phyloP scores from a whole-genome alignment of 2,113 vertebrate genomes.

The Argyrosomus japonicus region DNA sequence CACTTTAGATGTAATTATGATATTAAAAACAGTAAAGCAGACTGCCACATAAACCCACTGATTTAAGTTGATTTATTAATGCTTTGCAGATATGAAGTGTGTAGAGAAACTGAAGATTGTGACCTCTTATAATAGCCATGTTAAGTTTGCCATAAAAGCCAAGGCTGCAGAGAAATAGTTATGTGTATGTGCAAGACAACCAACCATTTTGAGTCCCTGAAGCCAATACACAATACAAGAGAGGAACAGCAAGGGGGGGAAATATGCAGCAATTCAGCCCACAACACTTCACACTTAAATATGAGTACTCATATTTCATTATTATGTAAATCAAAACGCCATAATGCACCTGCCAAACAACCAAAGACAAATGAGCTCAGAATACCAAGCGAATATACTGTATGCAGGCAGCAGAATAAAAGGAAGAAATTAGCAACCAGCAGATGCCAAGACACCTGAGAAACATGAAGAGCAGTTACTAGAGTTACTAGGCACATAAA shows the following conservation, averaged over 20 bases:
- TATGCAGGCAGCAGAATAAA: neutral
- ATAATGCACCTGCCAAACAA: neutral
- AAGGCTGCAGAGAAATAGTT: neutral
- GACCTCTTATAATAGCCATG: neutral
- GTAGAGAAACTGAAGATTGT: neutral
- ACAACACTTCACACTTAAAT: neutral
- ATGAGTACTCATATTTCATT: neutral
- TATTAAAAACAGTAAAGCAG: conserved; percentile 29
- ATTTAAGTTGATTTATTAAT: neutral
- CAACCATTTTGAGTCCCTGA: too few species aligned
- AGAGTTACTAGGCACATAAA: neutral
- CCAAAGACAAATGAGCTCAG: neutral
- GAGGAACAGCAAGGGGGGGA: neutral
- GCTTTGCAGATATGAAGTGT: neutral
- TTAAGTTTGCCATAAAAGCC: neutral
- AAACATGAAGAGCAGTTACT: neutral
- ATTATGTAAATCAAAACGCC: neutral
- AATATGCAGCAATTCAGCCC: neutral
- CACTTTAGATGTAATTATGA: conserved; percentile 54
- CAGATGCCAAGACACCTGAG: neutral
- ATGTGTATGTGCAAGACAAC: neutral
- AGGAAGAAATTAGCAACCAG: neutral
- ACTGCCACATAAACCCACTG: neutral
- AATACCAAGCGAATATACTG: neutral
- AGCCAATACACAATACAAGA: neutral